Evolutionary conservation across 2,888 invertebrate genomes (phyloP).

Genomic region (Gastracanthus pulcherrimus): DNA sequence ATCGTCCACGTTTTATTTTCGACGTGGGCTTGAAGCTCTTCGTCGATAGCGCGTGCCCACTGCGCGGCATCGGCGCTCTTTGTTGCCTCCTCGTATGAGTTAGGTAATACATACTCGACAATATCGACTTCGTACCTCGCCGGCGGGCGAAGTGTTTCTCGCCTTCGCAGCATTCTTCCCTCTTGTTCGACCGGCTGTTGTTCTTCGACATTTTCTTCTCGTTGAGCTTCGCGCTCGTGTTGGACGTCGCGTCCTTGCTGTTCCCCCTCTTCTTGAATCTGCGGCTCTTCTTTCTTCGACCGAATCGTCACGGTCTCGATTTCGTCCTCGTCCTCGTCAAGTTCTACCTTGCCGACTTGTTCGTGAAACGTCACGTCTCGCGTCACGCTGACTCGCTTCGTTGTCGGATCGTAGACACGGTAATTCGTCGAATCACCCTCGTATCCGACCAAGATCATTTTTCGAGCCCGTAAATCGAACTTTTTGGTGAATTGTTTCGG

Average conservation of each 20-base stretch:
- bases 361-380: not conserved
- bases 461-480: slow-evolving; percentile 44
- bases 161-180: not conserved
- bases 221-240: too few species aligned
- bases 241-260: too few species aligned
- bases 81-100: not conserved
- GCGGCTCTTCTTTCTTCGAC: too few species aligned
- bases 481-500: slow-evolving; percentile 50
- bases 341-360: not conserved
- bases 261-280: too few species aligned
- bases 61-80: slow-evolving; percentile 23
- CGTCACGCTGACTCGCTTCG: not conserved
- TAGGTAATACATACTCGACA: not conserved
- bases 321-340: not conserved
- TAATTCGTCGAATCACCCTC: slow-evolving; percentile 50
- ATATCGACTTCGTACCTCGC: not conserved
- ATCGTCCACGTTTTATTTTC: slow-evolving; percentile 51
- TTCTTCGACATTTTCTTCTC: too few species aligned
- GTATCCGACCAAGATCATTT: slow-evolving; percentile 53
- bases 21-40: slow-evolving; percentile 58
- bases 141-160: not conserved
- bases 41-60: slow-evolving; percentile 49
- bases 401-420: slow-evolving; percentile 40
- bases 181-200: not conserved
- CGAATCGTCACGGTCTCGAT: too few species aligned